phyloP scores from a whole-genome alignment of 2,113 vertebrate genomes.

The Grallaria varia region DNA sequence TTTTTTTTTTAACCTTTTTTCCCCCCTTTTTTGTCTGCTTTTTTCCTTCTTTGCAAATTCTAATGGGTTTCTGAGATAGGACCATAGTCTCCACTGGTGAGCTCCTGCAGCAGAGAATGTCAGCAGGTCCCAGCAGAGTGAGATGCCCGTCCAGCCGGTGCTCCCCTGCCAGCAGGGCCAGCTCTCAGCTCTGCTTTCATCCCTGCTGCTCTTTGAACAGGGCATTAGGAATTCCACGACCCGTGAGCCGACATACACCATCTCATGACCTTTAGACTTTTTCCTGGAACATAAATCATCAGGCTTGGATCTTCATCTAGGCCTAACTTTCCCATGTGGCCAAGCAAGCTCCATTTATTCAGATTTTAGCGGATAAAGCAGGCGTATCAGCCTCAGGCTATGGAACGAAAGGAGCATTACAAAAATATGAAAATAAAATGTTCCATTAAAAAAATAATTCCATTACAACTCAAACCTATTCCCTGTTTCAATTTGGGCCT shows the following conservation, averaged over 20 bases:
- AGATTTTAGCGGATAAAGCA: neutral
- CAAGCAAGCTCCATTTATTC: neutral
- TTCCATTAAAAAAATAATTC: constrained; percentile 43
- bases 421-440: constrained; percentile 46
- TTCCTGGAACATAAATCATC: neutral
- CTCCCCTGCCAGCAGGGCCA: neutral
- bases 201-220: neutral
- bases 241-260: neutral
- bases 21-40: neutral
- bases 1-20: too few relatives aligned
- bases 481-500: neutral
- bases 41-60: neutral
- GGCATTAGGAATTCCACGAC: neutral
- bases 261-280: neutral
- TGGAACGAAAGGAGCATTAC: neutral
- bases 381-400: neutral
- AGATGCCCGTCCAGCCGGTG: neutral
- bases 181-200: neutral
- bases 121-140: neutral
- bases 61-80: neutral
- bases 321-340: neutral
- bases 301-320: neutral
- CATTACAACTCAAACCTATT: constrained; percentile 14
- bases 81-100: neutral
- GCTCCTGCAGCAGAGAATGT: neutral